Base-by-base conservation (phyloP, 2,797 vertebrate genomes). In the Acrocephalus scirpaceus region DNA sequence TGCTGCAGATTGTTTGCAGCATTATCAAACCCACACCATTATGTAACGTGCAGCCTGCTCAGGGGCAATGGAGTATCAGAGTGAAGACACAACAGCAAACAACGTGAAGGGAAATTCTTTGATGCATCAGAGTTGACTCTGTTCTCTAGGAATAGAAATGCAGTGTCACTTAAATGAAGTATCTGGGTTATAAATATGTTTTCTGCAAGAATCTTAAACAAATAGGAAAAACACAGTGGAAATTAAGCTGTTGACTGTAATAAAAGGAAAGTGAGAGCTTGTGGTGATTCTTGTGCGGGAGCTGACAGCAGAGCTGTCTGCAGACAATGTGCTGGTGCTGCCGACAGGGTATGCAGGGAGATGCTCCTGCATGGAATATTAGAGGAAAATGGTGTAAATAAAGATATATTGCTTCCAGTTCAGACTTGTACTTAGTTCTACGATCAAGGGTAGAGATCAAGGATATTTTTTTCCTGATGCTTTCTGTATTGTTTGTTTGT, bases 181-280 rank as follows among this genome's bases (percentile, higher is more conserved):
- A 67, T 88, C 70, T 81, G 62, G 57, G 44, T 90, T 90, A 85
- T 69, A 65, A 75, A 47, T 80, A 53, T 17, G 7, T 51, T 74
- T 92, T 83, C 82, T 88, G 34, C 79, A 83, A 54, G 40, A 75
- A 56, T 74, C 76, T 77, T 61, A 67, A 79, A 70, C 54, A 76
- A 86, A 89, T 51, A 20, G 38, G 42, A 44, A 66, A 77, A 86
- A 23, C 21, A 48, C 19, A 42, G 18, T 53, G 48, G 44, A 85
- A 88, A 87, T 81, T 62, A 56, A 83, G n/a, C 36, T 77, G n/a
- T 50, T 92, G 50, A 22, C 44, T 60, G 17, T 44, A 77, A 81
- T 72, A 54, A 80, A 89, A 74, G 32, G 53, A 23, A 92, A 77
- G 36, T 25, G 53, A 90, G 75, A 81, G 58, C 19, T 21, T 1